Base-by-base conservation (phyloP, 2,888 invertebrate species). In the Chloromyia formosa region DNA sequence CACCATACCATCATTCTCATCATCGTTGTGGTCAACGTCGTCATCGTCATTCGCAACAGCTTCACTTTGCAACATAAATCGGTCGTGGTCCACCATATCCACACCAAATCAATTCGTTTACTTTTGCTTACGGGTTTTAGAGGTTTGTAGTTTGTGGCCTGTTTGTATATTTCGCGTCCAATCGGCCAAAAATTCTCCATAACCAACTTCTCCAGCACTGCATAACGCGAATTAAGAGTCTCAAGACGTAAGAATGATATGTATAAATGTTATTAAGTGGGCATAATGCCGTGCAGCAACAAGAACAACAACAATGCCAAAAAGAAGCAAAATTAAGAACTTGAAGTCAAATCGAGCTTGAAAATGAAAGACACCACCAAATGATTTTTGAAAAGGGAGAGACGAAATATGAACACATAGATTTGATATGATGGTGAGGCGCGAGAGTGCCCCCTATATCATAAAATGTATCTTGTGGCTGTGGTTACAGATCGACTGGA, bases 321-420 rank as follows among this genome's bases (percentile, higher is more conserved):
- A 49, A 49, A 12, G 62, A 62, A 62, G 62, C 60, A 62, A 62
- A 49, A 62, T 62, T 62, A 62, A 62, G 62, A 62, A 62, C 62
- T 62, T 40, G 62, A 62, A 62, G 10, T 16, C 62, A 62, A 62
- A 62, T 62, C 16, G 23, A 62, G 40, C 62, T 62, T 62, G n/a
- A 62, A 62, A 40, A 62, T 62, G 62, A 62, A 62, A 62, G 27
- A 35, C 27, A 2, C 2, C 62, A 62, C 40, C 62, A 40, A 62
- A 62, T 62, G 40, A 40, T 62, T 62, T 18, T 35, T 35, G 7
- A 35, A 7, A 35, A 7, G 16, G 49, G 49, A 49, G 5, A n/a
- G 12, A 49, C 16, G 49, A 49, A 49, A 49, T 49, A 35, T 35
- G 27, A 35, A 7, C 27, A 35, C 27, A 7, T 7, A 4, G 3